Evolutionary conservation across 1,140 invertebrate species (phyloP).

Genomic region (Meloidogyne hapla): DNA sequence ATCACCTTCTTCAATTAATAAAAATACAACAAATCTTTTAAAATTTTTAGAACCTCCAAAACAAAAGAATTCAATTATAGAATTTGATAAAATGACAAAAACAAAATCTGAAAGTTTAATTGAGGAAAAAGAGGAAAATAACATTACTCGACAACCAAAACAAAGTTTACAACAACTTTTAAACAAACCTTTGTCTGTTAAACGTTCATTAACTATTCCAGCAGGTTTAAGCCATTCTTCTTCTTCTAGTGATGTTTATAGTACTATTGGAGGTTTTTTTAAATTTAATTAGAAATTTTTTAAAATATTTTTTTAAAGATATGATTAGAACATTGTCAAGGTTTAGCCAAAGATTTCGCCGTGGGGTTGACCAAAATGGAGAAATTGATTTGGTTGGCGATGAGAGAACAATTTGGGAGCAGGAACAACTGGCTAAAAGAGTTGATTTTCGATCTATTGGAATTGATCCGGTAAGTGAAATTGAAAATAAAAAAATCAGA

Average conservation of each 20-base stretch:
- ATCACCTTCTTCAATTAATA: not conserved
- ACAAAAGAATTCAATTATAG: not conserved
- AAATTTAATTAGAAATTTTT: not conserved
- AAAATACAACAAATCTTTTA: not conserved
- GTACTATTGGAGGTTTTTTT: slow-evolving; percentile 32
- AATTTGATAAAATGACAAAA: slow-evolving; percentile 1
- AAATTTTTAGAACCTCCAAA: not conserved
- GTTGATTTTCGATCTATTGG: slow-evolving; percentile 37
- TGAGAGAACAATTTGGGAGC: slow-evolving; percentile 48
- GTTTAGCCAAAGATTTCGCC: slow-evolving; percentile 31
- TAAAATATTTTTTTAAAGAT: slow-evolving; percentile 30
- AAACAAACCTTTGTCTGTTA: slow-evolving; percentile 8
- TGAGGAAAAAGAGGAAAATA: slow-evolving; percentile 5
- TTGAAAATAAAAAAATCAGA: not conserved
- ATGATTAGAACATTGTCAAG: slow-evolving; percentile 30
- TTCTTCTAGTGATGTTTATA: slow-evolving; percentile 24
- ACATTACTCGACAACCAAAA: not conserved
- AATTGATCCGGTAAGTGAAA: slow-evolving; percentile 37
- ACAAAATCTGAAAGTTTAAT: not conserved
- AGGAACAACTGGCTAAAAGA: slow-evolving; percentile 68
- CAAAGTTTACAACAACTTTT: not conserved
- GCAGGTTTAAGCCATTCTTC: not conserved
- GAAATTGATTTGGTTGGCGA: slow-evolving; percentile 46
- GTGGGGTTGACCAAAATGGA: not conserved
- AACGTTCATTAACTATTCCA: slow-evolving; percentile 21